Percentiles rank a stretch among this genome's conserved stretches.
These are phyloP conservation scores for Drosophila atroscutellata DNA, from an alignment of 2,888 invertebrate genomes.

Conservation along the genomic window DNA sequence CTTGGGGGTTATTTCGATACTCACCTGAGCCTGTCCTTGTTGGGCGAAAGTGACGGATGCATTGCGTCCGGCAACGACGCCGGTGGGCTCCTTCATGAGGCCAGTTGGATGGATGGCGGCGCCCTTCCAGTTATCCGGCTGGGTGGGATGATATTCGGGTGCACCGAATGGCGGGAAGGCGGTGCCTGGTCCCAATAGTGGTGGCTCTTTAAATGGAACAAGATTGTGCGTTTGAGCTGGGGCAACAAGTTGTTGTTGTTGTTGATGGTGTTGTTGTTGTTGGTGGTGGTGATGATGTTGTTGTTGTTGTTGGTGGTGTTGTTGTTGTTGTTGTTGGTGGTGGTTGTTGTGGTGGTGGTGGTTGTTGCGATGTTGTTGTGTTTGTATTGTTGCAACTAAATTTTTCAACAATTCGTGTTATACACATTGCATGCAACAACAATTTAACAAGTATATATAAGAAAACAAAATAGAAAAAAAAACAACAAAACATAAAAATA, in stretches of 20 bases:
- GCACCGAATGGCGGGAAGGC: constrained; percentile 84
- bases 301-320: constrained; percentile 49
- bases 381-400: constrained; percentile 58
- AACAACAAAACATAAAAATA: constrained; percentile 48
- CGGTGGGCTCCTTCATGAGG: constrained; percentile 87
- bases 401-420: constrained; percentile 46
- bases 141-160: constrained; percentile 85
- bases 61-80: constrained; percentile 85
- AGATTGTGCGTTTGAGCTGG: constrained; percentile 82
- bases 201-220: constrained; percentile 85
- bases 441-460: constrained; percentile 43
- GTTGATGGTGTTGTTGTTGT: constrained; percentile 63
- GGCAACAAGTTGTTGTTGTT: constrained; percentile 74
- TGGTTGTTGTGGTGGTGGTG: constrained; percentile 48
- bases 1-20: constrained; percentile 29
- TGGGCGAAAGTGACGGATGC: constrained; percentile 84
- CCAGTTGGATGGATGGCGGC: constrained; percentile 85
- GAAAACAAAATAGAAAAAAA: constrained; percentile 35
- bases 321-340: constrained; percentile 25
- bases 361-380: constrained; percentile 58
- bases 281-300: constrained; percentile 52
- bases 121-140: constrained; percentile 85
- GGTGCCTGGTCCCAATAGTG: constrained; percentile 85
- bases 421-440: constrained; percentile 72
- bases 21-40: constrained; percentile 84